These are phyloP conservation scores for Sympetrum striolatum DNA, from an alignment of 2,888 invertebrate species.

Conservation along the genomic window DNA sequence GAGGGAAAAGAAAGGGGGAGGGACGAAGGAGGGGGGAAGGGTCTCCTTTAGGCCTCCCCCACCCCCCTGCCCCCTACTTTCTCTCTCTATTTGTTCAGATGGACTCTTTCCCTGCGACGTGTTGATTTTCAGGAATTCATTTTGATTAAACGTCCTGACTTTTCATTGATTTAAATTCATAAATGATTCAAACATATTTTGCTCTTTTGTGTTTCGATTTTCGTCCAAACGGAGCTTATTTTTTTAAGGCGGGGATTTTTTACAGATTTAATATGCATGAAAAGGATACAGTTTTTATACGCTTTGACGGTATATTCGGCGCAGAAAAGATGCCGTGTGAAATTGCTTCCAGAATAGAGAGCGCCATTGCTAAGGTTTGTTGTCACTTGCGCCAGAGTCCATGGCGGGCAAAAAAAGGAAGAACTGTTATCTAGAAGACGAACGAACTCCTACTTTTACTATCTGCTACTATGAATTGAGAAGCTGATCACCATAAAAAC, in stretches of 20 bases:
- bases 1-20: not conserved
- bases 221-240: not conserved
- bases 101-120: constrained; percentile 38
- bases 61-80: not conserved
- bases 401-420: too few species aligned
- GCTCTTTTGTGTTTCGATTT: constrained; percentile 30
- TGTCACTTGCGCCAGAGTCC: too few species aligned
- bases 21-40: not conserved
- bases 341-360: not conserved
- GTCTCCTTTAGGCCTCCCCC: not conserved
- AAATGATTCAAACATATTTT: constrained; percentile 33
- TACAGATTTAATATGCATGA: constrained; percentile 31
- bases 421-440: too few species aligned
- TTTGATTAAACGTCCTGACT: constrained; percentile 41
- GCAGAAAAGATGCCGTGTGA: constrained; percentile 11
- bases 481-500: too few species aligned
- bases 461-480: too few species aligned
- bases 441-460: too few species aligned
- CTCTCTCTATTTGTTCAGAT: constrained; percentile 28
- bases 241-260: constrained; percentile 22
- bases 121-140: constrained; percentile 41
- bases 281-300: constrained; percentile 22
- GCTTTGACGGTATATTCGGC: constrained; percentile 1
- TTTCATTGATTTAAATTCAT: constrained; percentile 43
- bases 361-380: not conserved